Percentiles rank a stretch among this genome's conserved stretches.
Conservation (phyloP, 2,113 vertebrate species). For the Cyrtonyx montezumae region DNA sequence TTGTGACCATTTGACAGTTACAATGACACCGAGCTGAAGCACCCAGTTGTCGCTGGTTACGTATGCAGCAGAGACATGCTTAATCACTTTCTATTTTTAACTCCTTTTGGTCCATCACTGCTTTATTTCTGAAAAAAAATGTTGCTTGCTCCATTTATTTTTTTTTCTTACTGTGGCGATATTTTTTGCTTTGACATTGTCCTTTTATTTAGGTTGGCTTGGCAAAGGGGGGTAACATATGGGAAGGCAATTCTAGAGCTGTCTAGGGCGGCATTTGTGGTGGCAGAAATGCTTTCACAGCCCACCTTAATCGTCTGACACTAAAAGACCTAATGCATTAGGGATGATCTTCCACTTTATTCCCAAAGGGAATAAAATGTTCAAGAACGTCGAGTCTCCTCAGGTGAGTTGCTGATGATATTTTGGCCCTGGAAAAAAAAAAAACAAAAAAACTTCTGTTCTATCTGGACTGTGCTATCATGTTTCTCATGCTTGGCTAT, state of each 20-base stretch:
- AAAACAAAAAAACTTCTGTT: neutral
- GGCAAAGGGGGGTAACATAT: neutral
- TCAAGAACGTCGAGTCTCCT: neutral
- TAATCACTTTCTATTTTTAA: neutral
- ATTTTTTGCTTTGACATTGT: neutral
- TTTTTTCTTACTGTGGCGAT: neutral
- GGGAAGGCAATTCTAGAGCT: neutral
- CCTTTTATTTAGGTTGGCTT: neutral
- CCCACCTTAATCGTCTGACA: neutral
- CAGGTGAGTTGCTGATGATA: neutral
- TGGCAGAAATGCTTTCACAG: neutral
- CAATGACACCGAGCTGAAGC: neutral
- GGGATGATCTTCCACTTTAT: neutral
- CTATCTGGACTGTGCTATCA: neutral
- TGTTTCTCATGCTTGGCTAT: neutral
- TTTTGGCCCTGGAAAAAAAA: neutral
- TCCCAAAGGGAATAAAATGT: neutral
- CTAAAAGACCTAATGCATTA: neutral
- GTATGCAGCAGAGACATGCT: neutral
- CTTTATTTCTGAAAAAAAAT: neutral
- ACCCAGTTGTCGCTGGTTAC: neutral
- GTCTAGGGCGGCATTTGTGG: neutral
- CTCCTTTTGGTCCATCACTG: neutral
- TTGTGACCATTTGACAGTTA: neutral
- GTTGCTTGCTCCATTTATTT: accelerated